Evolutionary conservation across 2,113 vertebrate species (phyloP).

Genomic region (Antechinus flavipes): DNA sequence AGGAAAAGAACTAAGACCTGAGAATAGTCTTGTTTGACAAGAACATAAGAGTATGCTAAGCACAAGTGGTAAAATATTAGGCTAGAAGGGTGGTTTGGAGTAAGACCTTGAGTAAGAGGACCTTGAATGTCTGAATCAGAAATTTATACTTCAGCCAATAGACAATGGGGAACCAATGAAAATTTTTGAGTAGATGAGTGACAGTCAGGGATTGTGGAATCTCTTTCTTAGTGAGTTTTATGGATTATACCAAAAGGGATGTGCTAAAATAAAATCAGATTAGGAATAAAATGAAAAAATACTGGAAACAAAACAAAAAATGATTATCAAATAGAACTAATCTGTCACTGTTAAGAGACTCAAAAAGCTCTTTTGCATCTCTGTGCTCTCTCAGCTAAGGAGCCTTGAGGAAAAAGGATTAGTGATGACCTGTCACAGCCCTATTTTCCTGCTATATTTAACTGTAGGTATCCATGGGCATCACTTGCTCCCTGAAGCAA

Average conservation of each 20-base stretch:
- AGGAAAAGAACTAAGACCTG: background rate
- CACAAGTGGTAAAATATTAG: background rate
- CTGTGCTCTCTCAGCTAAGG: slow-evolving; percentile 5
- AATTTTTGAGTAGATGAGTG: background rate
- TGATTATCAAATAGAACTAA: background rate
- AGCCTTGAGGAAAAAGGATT: slow-evolving; percentile 57
- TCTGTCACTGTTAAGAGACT: too few species aligned
- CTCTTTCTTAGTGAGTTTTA: background rate
- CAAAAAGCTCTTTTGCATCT: background rate
- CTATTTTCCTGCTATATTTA: slow-evolving; percentile 79
- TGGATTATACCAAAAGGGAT: background rate
- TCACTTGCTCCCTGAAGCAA: slow-evolving; percentile 69
- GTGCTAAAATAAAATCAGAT: background rate
- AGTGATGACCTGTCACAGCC: slow-evolving; percentile 66
- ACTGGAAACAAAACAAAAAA: background rate
- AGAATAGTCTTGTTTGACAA: background rate
- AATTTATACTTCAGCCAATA: background rate
- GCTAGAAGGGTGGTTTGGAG: background rate
- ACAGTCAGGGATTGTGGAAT: background rate
- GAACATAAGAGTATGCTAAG: background rate
- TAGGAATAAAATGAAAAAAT: slow-evolving; percentile 7
- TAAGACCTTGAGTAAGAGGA: background rate
- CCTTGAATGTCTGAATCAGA: background rate
- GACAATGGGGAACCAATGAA: background rate
- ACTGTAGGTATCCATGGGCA: slow-evolving; percentile 79